phyloP scores from a whole-genome alignment of 2,797 vertebrate genomes.

The Notolabrus celidotus region DNA sequence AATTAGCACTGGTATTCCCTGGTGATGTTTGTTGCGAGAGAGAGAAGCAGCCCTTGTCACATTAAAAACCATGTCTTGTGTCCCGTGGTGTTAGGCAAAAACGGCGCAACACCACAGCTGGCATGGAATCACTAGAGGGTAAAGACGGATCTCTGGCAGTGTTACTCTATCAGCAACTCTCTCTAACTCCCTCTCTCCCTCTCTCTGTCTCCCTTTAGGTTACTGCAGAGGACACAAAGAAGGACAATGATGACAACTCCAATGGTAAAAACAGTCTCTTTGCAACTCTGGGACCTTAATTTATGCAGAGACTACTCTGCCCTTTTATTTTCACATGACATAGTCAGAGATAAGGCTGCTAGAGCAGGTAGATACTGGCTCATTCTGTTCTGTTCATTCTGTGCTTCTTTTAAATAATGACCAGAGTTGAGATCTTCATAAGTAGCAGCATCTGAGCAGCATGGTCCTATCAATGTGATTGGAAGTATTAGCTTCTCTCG shows the following conservation, averaged over 20 bases:
- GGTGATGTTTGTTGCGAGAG: slow-evolving; percentile 63
- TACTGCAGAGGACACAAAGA: slow-evolving; percentile 79
- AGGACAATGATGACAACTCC: slow-evolving; percentile 65
- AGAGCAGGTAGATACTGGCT: slow-evolving; percentile 22
- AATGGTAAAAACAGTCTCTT: slow-evolving; percentile 74
- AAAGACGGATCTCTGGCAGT: slow-evolving; percentile 60
- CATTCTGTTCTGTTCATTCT: background rate
- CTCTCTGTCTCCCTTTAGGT: slow-evolving; percentile 76
- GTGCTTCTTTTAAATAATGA: background rate
- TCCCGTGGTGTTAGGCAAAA: slow-evolving; percentile 57
- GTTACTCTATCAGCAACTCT: slow-evolving; percentile 63
- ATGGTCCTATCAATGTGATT: slow-evolving; percentile 35
- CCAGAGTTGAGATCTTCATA: slow-evolving; percentile 8
- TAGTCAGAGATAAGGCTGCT: slow-evolving; percentile 18
- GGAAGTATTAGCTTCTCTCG: slow-evolving; percentile 40
- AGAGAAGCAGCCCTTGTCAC: slow-evolving; percentile 73
- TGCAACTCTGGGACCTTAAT: slow-evolving; percentile 23
- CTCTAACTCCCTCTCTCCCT: slow-evolving; percentile 41
- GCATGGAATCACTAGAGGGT: slow-evolving; percentile 70
- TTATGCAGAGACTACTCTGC: slow-evolving; percentile 20
- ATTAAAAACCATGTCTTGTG: slow-evolving; percentile 65
- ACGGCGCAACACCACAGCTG: slow-evolving; percentile 75
- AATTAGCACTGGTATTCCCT: slow-evolving; percentile 72
- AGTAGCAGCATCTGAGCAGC: slow-evolving; percentile 17
- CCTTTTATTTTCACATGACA: slow-evolving; percentile 8